Percentiles rank a stretch among this genome's conserved stretches.
Conservation (phyloP, 2,888 invertebrate species). For the Eupithecia abbreviata region DNA sequence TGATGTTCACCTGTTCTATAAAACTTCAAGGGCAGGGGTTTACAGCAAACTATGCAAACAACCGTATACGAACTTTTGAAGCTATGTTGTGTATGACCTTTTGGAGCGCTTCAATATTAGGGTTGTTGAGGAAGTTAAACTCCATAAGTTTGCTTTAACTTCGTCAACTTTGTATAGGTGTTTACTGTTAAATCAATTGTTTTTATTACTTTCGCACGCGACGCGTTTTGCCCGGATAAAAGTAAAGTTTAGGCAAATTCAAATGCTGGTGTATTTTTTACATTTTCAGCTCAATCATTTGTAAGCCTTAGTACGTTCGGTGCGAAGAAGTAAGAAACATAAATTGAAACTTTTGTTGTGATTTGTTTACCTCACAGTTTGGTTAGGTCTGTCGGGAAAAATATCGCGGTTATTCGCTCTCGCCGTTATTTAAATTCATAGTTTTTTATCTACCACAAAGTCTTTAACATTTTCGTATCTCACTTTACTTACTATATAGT, state of each 20-base stretch:
- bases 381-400: no score
- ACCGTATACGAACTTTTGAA: not conserved
- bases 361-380: no score
- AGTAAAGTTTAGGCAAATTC: not conserved
- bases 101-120: not conserved
- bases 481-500: no score
- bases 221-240: not conserved
- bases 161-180: not conserved
- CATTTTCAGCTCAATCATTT: not conserved
- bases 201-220: not conserved
- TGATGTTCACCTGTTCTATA: constrained; percentile 14
- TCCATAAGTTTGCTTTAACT: not conserved
- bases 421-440: no score
- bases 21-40: constrained; percentile 23
- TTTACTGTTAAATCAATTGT: not conserved
- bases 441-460: no score
- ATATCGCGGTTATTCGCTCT: no score
- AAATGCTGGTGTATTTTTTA: not conserved
- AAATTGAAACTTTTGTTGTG: no score
- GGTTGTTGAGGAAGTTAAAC: not conserved
- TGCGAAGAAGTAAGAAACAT: no score
- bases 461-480: no score
- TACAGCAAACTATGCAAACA: constrained; percentile 15
- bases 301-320: no score
- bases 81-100: not conserved